Evolutionary conservation across 2,113 vertebrate genomes (phyloP).

Genomic region (Rattus norvegicus): GRCr8 NC_086020.1:77647501-77648000

Average conservation of each 20-base stretch:
- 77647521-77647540: not conserved
- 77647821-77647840: not conserved
- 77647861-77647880: too few species aligned
- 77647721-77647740: not conserved
- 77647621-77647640: not conserved
- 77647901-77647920: not conserved
- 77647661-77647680: not conserved
- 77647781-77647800: not conserved
- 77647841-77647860: not conserved
- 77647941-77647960: not conserved
- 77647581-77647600: not conserved
- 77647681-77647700: not conserved
- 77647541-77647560: not conserved
- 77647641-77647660: not conserved
- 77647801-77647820: not conserved
- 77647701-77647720: not conserved
- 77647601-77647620: not conserved
- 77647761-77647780: not conserved
- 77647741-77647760: not conserved
- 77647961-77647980: not conserved
- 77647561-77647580: not conserved
- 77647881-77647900: not conserved
- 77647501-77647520: not conserved
- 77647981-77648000: fast-evolving
- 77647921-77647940: not conserved